Evolutionary conservation across 2,113 vertebrate genomes (phyloP).

Genomic region (Malurus elegans): DNA sequence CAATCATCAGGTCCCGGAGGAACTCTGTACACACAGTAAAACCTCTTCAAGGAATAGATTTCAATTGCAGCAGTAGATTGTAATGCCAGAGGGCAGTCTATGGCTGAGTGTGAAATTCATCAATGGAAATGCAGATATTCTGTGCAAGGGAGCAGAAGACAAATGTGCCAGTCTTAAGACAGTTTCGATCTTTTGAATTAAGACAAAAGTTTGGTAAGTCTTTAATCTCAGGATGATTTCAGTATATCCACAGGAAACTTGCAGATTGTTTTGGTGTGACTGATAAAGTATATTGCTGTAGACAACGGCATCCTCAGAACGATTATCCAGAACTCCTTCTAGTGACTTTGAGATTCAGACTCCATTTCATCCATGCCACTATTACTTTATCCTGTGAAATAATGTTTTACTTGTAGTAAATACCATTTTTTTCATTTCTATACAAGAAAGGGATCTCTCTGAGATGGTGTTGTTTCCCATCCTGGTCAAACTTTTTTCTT

Average conservation of each 20-base stretch:
- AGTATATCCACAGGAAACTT: background rate
- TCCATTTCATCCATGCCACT: background rate
- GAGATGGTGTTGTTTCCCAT: background rate
- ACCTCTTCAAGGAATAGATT: background rate
- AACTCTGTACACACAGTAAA: background rate
- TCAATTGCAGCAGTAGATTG: background rate
- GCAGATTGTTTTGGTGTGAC: background rate
- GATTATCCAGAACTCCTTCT: background rate
- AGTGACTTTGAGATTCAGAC: background rate
- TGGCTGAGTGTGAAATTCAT: background rate
- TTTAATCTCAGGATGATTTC: background rate
- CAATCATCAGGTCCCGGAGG: background rate
- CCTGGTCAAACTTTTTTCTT: background rate
- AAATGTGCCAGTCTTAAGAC: background rate
- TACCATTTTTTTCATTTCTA: background rate
- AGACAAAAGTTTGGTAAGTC: background rate
- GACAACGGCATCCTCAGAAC: background rate
- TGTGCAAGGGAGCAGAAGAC: background rate
- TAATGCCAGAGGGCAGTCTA: background rate
- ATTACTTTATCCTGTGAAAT: background rate
- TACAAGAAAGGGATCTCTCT: background rate
- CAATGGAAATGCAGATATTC: background rate
- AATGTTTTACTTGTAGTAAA: background rate
- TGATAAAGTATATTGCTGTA: background rate
- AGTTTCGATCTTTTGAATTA: background rate